Percentiles rank a stretch among this genome's conserved stretches.
phyloP scores from a whole-genome alignment of 2,797 vertebrate genomes.

The Premnoplex brunnescens region DNA sequence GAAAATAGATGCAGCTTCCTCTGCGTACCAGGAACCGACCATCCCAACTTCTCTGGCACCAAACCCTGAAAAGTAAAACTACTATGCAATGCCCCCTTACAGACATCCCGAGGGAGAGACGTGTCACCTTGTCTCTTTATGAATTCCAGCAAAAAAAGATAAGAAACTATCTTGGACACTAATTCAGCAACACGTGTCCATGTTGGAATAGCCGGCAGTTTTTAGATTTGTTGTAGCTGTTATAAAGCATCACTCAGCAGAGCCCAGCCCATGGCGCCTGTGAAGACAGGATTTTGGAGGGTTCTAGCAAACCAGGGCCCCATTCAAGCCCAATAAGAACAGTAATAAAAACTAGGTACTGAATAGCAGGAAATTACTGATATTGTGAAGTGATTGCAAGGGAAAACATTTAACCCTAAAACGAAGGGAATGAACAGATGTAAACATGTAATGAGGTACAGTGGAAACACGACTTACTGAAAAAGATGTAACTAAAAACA shows the following conservation, averaged over 20 bases:
- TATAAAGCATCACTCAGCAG: background rate
- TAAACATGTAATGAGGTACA: fast-evolving
- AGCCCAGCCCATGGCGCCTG: fast-evolving
- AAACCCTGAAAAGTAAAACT: background rate
- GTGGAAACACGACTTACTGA: fast-evolving
- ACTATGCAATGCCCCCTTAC: fast-evolving
- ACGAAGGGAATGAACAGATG: background rate
- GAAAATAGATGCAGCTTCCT: background rate
- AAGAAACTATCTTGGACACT: background rate
- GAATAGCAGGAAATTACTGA: fast-evolving
- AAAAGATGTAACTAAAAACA: background rate
- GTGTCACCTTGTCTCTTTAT: fast-evolving
- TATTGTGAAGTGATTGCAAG: background rate
- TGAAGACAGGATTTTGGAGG: background rate
- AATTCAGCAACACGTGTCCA: background rate
- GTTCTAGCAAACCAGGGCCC: background rate
- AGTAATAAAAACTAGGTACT: background rate
- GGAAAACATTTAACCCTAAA: background rate
- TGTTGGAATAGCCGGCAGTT: fast-evolving
- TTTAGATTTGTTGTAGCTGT: background rate
- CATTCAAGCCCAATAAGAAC: fast-evolving
- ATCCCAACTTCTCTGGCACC: background rate
- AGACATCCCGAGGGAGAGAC: background rate
- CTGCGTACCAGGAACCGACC: background rate
- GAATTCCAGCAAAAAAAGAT: background rate